These are phyloP conservation scores for Erannis defoliaria DNA, from an alignment of 2,888 invertebrate species.

Conservation along the genomic window DNA sequence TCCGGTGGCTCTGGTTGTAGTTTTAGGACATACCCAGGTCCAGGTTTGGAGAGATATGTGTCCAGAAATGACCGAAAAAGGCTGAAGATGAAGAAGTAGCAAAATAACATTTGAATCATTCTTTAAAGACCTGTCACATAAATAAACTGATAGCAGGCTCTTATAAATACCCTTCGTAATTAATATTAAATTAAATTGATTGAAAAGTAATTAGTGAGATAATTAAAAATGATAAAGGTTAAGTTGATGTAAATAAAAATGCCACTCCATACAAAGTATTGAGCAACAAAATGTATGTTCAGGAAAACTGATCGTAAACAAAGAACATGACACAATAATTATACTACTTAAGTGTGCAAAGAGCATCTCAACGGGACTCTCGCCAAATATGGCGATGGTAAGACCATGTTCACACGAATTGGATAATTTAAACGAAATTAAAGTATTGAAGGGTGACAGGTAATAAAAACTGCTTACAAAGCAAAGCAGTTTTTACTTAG, in stretches of 20 bases:
- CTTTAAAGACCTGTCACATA: not conserved
- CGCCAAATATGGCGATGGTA: slow-evolving; percentile 6
- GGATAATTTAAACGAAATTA: slow-evolving; percentile 3
- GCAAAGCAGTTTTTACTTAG: no score
- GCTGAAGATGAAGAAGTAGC: no score
- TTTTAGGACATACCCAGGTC: no score
- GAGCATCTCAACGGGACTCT: slow-evolving; percentile 44
- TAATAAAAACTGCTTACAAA: no score
- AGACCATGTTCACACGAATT: not conserved
- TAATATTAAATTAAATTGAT: slow-evolving; percentile 16
- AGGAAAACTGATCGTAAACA: slow-evolving; percentile 54
- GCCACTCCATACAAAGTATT: slow-evolving; percentile 37
- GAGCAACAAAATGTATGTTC: slow-evolving; percentile 28
- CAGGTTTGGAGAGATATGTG: no score
- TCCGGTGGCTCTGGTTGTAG: no score
- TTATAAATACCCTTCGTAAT: not conserved
- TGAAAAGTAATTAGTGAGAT: slow-evolving; percentile 12
- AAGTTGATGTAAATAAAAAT: slow-evolving; percentile 18
- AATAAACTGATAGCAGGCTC: not conserved
- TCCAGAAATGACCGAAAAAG: no score
- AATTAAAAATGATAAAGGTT: slow-evolving; percentile 16
- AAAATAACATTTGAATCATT: no score
- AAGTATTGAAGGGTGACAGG: no score
- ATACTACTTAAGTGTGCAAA: slow-evolving; percentile 48
- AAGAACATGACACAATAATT: slow-evolving; percentile 64